Conservation (phyloP, 2,888 invertebrate species). For the Hirtodrosophila trivittata region DNA sequence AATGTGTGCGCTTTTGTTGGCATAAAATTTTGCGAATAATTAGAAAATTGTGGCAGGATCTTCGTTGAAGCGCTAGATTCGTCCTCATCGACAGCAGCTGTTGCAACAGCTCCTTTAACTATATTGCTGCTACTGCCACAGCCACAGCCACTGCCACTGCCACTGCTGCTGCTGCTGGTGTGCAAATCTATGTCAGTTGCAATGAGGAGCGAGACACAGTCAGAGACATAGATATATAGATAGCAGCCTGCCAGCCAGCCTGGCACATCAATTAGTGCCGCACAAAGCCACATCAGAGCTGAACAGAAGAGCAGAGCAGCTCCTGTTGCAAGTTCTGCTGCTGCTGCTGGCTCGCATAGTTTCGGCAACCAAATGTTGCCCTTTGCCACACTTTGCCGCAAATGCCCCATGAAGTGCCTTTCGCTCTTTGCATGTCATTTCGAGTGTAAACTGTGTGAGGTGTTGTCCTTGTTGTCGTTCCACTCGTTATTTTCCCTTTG, state of each 20-base stretch:
- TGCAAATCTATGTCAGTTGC: constrained; percentile 59
- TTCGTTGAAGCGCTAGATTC: constrained; percentile 41
- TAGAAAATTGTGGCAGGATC: constrained; percentile 76
- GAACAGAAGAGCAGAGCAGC: too few relatives aligned
- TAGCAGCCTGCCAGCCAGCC: constrained; percentile 32
- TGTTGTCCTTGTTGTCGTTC: constrained; percentile 29
- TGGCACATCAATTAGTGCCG: constrained; percentile 74
- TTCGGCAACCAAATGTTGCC: not conserved
- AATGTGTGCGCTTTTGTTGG: constrained; percentile 68
- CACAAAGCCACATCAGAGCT: constrained; percentile 70
- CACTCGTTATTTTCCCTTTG: constrained; percentile 37
- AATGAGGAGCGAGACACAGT: constrained; percentile 33
- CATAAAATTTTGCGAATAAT: constrained; percentile 78
- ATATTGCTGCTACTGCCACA: constrained; percentile 23
- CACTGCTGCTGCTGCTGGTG: constrained; percentile 21
- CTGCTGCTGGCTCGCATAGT: not conserved
- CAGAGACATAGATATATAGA: constrained; percentile 32
- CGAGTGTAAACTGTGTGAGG: constrained; percentile 72
- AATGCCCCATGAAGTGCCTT: constrained; percentile 1
- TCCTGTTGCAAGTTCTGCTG: constrained; percentile 11
- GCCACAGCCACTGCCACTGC: constrained; percentile 7
- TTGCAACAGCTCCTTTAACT: constrained; percentile 30
- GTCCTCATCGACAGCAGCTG: constrained; percentile 40
- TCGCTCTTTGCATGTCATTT: constrained; percentile 66
- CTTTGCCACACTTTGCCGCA: not conserved